phyloP scores from a whole-genome alignment of 2,888 invertebrate genomes.

The Calliphora vomitoria region DNA sequence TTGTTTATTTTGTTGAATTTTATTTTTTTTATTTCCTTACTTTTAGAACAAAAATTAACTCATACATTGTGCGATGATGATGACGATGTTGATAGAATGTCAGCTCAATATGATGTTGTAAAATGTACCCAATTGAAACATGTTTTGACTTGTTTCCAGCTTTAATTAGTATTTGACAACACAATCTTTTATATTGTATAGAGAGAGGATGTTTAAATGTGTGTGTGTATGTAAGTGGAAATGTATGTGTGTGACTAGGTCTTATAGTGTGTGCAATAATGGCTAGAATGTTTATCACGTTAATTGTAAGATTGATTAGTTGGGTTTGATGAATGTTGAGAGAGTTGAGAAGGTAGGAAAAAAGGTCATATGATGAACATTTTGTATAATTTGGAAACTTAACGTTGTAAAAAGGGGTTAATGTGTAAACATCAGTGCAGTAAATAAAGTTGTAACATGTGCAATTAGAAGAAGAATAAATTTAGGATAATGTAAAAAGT shows the following conservation, averaged over 20 bases:
- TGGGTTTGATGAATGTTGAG: slow-evolving; percentile 34
- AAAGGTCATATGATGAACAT: slow-evolving; percentile 40
- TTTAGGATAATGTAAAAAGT: too few relatives aligned
- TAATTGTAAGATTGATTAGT: slow-evolving; percentile 68
- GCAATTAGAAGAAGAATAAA: neutral
- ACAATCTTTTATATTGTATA: slow-evolving; percentile 51
- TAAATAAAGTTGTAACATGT: neutral
- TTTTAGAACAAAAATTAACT: slow-evolving; percentile 46
- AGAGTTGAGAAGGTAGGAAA: neutral
- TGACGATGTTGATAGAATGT: slow-evolving; percentile 57
- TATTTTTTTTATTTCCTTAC: neutral
- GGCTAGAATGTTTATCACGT: slow-evolving; percentile 59
- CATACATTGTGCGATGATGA: slow-evolving; percentile 44
- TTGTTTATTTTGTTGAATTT: slow-evolving; percentile 17
- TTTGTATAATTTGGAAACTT: slow-evolving; percentile 25
- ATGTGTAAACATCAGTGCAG: slow-evolving; percentile 41
- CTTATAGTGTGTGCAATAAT: slow-evolving; percentile 29
- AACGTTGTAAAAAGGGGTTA: neutral
- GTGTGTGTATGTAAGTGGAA: neutral
- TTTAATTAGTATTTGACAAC: slow-evolving; percentile 74
- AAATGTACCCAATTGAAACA: slow-evolving; percentile 70
- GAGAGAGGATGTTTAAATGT: neutral
- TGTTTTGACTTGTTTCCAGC: slow-evolving; percentile 67
- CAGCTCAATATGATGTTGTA: slow-evolving; percentile 63
- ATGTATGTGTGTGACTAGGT: neutral